Evolutionary conservation across 1,140 invertebrate species (phyloP).

Genomic region (Chlorops oryzae): DNA sequence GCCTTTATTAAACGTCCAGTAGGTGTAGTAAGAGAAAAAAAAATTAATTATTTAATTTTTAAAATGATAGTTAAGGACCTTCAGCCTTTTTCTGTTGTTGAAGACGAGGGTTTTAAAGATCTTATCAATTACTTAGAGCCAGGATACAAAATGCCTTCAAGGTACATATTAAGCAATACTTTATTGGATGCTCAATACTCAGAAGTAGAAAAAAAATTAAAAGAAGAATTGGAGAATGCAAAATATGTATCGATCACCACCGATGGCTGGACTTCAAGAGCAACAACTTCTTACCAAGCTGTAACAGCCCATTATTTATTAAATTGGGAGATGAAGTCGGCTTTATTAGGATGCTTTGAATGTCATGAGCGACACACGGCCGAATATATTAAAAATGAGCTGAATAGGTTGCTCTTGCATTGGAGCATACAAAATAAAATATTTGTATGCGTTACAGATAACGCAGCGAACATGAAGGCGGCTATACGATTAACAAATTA

Average conservation of each 20-base stretch:
- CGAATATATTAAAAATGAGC: background rate
- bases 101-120: constrained; percentile 28
- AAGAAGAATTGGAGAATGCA: too few relatives aligned
- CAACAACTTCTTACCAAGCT: constrained; percentile 13
- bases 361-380: background rate
- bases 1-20: background rate
- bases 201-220: too few relatives aligned
- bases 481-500: too few relatives aligned
- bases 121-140: constrained; percentile 22
- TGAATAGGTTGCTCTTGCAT: background rate
- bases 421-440: too few relatives aligned
- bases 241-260: constrained; percentile 6
- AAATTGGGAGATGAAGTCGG: background rate
- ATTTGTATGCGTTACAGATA: too few relatives aligned
- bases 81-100: too few relatives aligned
- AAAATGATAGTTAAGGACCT: too few relatives aligned
- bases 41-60: constrained; percentile 27
- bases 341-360: too few relatives aligned
- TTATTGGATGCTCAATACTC: constrained; percentile 14
- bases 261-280: constrained; percentile 12
- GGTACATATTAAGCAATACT: constrained; percentile 23
- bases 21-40: constrained; percentile 14
- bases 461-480: too few relatives aligned
- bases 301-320: constrained; percentile 11
- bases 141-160: constrained; percentile 25